Base-by-base conservation (phyloP, 2,113 vertebrate genomes). In the Macrotis lagotis region DNA sequence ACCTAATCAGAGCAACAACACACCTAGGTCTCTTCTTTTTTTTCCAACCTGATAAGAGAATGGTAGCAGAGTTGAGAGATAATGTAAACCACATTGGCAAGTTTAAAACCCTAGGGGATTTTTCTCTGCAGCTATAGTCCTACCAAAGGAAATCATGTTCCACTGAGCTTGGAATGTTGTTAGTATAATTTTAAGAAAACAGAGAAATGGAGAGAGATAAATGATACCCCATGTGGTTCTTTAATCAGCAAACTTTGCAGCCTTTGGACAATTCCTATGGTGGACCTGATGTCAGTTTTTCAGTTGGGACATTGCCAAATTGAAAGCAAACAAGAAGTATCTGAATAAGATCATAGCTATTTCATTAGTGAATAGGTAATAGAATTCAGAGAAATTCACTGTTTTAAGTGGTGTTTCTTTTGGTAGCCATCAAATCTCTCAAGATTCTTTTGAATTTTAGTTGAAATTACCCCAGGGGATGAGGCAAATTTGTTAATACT, bases 81-180 rank as follows among this genome's bases (percentile, higher is more conserved):
- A 96, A 98, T 89, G 50, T 92, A 97, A 96, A 97, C 51, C 92
- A 88, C 24, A 11, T 50, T 96, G 95, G 93, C 95, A 95, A 96
- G 91, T 66, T 93, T 51, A 95, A 95, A 92, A 47, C 93, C 97
- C 96, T 96, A 19, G 90, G 22, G 91, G 91, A 96, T 96, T 92
- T 90, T 25, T 96, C 53, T 28, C 90, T 98, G 92, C 37, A 96
- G 92, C 53, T 97, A 83, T 92, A 91, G 50, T 96, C 95, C 91
- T 95, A 95, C 93, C 94, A 97, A 94, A 98, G 98, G 89, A 98
- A 98, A 98, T 97, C 92, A 97, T 92, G 16, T 90, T 97, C 49
- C 31, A 89, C 31, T 96, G 90, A 91, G 89, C 93, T 96, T 97
- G 52, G 66, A 98, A 94, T 97, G 95, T 90, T 74, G 74, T 95